A percentile compares a stretch with the other conserved stretches of the same genome.
Conservation (phyloP, 2,888 invertebrate genomes). For the Sphinx pinastri region DNA sequence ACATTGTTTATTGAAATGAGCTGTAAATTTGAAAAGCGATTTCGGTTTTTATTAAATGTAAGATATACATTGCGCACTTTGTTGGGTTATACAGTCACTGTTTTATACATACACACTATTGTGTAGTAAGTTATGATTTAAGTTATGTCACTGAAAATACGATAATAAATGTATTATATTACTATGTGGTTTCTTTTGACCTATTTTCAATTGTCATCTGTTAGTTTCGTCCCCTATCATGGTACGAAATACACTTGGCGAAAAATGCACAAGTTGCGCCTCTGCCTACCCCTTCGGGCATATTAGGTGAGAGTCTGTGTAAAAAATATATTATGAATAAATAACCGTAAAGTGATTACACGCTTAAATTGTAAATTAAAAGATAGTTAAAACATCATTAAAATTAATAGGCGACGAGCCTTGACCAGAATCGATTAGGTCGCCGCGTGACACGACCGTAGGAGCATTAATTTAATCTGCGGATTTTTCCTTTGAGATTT, state of each 20-base stretch:
- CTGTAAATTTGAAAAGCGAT: neutral
- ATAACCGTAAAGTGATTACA: neutral
- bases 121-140: conserved; percentile 9
- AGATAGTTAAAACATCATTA: conserved; percentile 11
- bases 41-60: neutral
- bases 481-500: conserved; percentile 5
- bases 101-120: conserved; percentile 20
- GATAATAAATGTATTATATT: conserved; percentile 3
- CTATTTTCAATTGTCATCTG: neutral
- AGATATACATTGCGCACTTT: neutral
- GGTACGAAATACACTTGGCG: too few relatives aligned
- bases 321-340: too few relatives aligned
- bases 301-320: too few relatives aligned
- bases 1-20: neutral
- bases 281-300: too few relatives aligned
- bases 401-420: neutral
- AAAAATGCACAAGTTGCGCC: too few relatives aligned
- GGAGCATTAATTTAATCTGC: neutral
- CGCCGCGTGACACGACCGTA: neutral
- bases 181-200: neutral
- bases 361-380: neutral
- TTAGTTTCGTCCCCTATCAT: too few relatives aligned
- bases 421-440: neutral
- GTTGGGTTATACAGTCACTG: conserved; percentile 16
- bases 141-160: conserved; percentile 6